Base-by-base conservation (phyloP, 2,797 vertebrate species). In the Urophycis tenuis region DNA sequence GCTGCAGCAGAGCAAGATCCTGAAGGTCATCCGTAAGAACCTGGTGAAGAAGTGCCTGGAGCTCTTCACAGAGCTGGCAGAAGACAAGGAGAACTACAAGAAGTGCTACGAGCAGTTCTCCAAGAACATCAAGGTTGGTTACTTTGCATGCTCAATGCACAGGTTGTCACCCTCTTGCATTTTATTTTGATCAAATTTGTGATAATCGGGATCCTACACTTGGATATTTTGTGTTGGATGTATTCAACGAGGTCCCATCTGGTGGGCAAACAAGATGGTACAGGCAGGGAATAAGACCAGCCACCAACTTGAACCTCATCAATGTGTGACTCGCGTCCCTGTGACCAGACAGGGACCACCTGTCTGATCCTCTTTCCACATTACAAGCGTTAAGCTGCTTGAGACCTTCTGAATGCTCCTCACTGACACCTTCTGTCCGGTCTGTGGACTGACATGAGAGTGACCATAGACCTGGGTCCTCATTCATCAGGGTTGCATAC, bases 1-100 rank as follows among this genome's bases (percentile, higher is more conserved):
- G 95, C 83, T 96, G 74, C 95, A 96, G 71, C 95, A 96, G 71
- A 96, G 95, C 90, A 96, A 96, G 82, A 96, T 96, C 79, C 83
- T 96, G 74, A 96, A 96, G 77, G 95, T 96, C 6, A 96, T 96
- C 76, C 85, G 95, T 39, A 96, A 96, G 90, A 96, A 96, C 80
- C 87, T 96, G 80, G 95, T 96, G 35, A 96, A 96, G 85, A 96
- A 96, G 81, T 95, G 94, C 76, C 81, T 96, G 4, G 95, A 96
- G 41, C 94, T 96, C 1, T 96, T 96, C 85, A 94, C 93, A 0
- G 95, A 96, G 80, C 78, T 96, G 78, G 88, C 95, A 0, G 95
- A 96, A 76, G 95, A 96, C 82, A 95, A 94, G 79, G 95, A 96
- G 72, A 96, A 96, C 79, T 96, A 95, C 80, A 96, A 96, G 8